These are phyloP conservation scores for Hypsopygia costalis DNA, from an alignment of 2,888 invertebrate species.

Conservation along the genomic window DNA sequence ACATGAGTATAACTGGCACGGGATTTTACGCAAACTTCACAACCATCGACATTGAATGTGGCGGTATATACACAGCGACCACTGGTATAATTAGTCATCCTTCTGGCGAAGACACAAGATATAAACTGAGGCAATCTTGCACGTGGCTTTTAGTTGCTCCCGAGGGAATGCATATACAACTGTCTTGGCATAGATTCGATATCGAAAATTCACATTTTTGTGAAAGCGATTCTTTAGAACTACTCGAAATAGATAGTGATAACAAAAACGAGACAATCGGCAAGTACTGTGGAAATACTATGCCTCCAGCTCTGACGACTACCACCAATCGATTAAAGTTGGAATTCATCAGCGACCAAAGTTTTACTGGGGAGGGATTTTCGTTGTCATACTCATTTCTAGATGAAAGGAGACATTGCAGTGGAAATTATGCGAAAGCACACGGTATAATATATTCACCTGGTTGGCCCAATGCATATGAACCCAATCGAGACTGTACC, in stretches of 20 bases:
- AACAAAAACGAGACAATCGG: slow-evolving; percentile 42
- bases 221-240: slow-evolving; percentile 83
- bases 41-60: slow-evolving; percentile 85
- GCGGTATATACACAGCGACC: slow-evolving; percentile 88
- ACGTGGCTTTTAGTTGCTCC: slow-evolving; percentile 89
- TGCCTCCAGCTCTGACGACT: slow-evolving; percentile 85
- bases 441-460: slow-evolving; percentile 89
- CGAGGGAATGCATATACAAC: slow-evolving; percentile 82
- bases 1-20: slow-evolving; percentile 73
- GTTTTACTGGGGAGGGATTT: slow-evolving; percentile 83
- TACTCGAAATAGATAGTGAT: slow-evolving; percentile 82
- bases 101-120: slow-evolving; percentile 31
- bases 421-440: slow-evolving; percentile 83
- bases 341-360: slow-evolving; percentile 82
- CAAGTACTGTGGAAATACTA: slow-evolving; percentile 85
- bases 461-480: slow-evolving; percentile 88
- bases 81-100: slow-evolving; percentile 87
- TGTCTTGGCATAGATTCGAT: slow-evolving; percentile 87
- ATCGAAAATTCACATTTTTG: slow-evolving; percentile 83
- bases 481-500: slow-evolving; percentile 85
- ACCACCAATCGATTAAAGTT: slow-evolving; percentile 85
- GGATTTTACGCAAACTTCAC: slow-evolving; percentile 90
- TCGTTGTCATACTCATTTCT: slow-evolving; percentile 83
- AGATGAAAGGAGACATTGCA: slow-evolving; percentile 80
- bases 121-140: slow-evolving; percentile 78